Percentiles rank a stretch among this genome's conserved stretches.
Evolutionary conservation across 2,113 vertebrate species (phyloP).

Genomic region (Danionella cerebrum): DNA sequence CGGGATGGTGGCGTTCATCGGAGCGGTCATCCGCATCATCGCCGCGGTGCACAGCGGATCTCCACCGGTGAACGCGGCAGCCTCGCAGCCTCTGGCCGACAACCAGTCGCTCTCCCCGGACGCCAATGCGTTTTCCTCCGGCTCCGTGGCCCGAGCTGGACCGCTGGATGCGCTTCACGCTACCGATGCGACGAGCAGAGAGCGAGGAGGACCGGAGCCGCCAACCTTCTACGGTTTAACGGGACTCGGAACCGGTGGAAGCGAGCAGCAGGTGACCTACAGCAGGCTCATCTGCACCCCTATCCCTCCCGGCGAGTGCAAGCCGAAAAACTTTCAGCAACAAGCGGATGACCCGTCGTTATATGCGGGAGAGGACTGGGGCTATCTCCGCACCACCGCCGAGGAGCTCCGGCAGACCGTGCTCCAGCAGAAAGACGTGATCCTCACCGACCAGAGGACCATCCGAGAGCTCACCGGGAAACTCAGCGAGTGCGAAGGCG

Average conservation of each 20-base stretch:
- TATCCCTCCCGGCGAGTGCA: slow-evolving; percentile 76
- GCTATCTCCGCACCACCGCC: slow-evolving; percentile 78
- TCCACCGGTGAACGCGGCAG: slow-evolving; percentile 55
- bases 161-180: slow-evolving; percentile 74
- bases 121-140: slow-evolving; percentile 45
- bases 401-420: slow-evolving; percentile 86
- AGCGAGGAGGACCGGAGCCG: slow-evolving; percentile 39
- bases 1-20: slow-evolving; percentile 97
- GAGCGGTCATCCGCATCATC: slow-evolving; percentile 96
- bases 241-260: slow-evolving; percentile 41
- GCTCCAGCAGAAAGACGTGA: slow-evolving; percentile 85
- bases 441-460: slow-evolving; percentile 77
- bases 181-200: slow-evolving; percentile 58
- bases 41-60: slow-evolving; percentile 86
- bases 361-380: slow-evolving; percentile 70
- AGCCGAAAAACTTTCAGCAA: slow-evolving; percentile 60
- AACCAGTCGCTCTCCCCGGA: slow-evolving; percentile 69
- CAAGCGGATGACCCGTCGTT: slow-evolving; percentile 60
- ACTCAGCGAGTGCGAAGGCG: slow-evolving; percentile 82
- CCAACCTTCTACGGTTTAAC: slow-evolving; percentile 59
- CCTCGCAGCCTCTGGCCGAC: slow-evolving; percentile 61
- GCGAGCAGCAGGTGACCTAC: slow-evolving; percentile 63
- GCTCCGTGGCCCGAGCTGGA: slow-evolving; percentile 56
- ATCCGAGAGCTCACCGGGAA: slow-evolving; percentile 85
- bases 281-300: slow-evolving; percentile 87